These are phyloP conservation scores for Phortica magna DNA, from an alignment of 2,888 invertebrate species.

Conservation along the genomic window DNA sequence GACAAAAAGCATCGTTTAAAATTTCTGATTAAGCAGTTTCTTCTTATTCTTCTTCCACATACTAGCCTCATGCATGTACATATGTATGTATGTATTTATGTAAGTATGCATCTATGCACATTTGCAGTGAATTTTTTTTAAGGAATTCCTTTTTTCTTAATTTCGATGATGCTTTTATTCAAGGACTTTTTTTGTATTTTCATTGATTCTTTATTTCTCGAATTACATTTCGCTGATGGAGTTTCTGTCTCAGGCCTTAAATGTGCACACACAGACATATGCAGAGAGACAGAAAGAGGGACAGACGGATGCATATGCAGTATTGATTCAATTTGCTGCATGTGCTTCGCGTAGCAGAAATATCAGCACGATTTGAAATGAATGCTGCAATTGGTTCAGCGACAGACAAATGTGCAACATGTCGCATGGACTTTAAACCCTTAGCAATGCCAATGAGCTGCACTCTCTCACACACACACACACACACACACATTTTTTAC, in stretches of 20 bases:
- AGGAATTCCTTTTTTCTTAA: slow-evolving; percentile 21
- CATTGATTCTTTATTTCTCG: neutral
- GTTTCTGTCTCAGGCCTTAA: too few relatives aligned
- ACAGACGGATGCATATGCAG: neutral
- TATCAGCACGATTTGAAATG: neutral
- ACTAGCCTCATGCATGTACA: too few relatives aligned
- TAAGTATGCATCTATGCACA: too few relatives aligned
- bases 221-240: too few relatives aligned
- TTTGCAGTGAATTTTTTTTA: slow-evolving; percentile 28
- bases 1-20: slow-evolving; percentile 35
- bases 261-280: too few relatives aligned
- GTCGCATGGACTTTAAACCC: neutral
- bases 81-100: too few relatives aligned
- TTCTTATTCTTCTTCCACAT: neutral
- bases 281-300: too few relatives aligned
- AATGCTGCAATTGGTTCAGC: neutral
- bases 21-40: slow-evolving; percentile 35
- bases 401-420: neutral
- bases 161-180: slow-evolving; percentile 2
- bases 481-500: neutral
- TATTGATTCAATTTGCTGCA: neutral
- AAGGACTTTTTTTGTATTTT: neutral
- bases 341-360: neutral
- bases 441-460: neutral
- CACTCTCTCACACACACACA: neutral